Percentiles rank a stretch among this genome's conserved stretches.
phyloP scores from a whole-genome alignment of 64 coral and sea anemone species.

The Pocillopora damicornis region DNA sequence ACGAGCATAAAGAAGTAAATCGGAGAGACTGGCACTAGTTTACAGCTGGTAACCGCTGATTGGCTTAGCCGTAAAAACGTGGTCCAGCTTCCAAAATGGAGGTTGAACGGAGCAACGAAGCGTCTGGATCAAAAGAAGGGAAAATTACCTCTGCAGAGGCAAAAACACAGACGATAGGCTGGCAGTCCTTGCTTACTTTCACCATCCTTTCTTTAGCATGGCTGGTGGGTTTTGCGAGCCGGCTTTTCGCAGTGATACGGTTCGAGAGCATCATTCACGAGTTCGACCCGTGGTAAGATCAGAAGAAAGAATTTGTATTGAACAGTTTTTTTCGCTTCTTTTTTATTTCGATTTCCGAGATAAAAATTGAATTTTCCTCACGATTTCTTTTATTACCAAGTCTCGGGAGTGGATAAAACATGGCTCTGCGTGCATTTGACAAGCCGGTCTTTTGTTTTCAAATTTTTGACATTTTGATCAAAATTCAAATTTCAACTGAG shows the following conservation, averaged over 20 bases:
- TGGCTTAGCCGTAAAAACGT: slow-evolving; percentile 59
- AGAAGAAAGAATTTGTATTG: not conserved
- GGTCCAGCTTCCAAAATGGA: slow-evolving; percentile 84
- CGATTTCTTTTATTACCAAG: not conserved
- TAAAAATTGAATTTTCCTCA: not conserved
- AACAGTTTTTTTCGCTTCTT: not conserved
- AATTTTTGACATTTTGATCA: slow-evolving; percentile 1
- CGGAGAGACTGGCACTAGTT: slow-evolving; percentile 5
- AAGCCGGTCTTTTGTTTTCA: not conserved
- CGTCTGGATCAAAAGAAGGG: slow-evolving; percentile 47
- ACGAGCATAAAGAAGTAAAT: not conserved
- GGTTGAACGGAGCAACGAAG: slow-evolving; percentile 36
- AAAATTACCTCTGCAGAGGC: slow-evolving; percentile 54
- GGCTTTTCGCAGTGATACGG: slow-evolving; percentile 95
- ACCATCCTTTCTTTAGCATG: slow-evolving; percentile 90
- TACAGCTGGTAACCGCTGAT: slow-evolving; percentile 50
- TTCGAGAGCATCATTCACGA: slow-evolving; percentile 99
- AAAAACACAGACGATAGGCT: slow-evolving; percentile 93
- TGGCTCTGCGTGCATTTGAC: not conserved
- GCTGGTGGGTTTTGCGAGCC: slow-evolving; percentile 98
- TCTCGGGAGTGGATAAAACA: not conserved
- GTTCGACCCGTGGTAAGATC: slow-evolving; percentile 89
- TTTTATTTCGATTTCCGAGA: not conserved
- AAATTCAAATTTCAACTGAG: not conserved
- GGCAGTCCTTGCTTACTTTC: slow-evolving; percentile 88